A percentile compares a stretch with the other conserved stretches of the same genome.
phyloP scores from a whole-genome alignment of 1,140 invertebrate species.

The Pomphorhynchus laevis region DNA sequence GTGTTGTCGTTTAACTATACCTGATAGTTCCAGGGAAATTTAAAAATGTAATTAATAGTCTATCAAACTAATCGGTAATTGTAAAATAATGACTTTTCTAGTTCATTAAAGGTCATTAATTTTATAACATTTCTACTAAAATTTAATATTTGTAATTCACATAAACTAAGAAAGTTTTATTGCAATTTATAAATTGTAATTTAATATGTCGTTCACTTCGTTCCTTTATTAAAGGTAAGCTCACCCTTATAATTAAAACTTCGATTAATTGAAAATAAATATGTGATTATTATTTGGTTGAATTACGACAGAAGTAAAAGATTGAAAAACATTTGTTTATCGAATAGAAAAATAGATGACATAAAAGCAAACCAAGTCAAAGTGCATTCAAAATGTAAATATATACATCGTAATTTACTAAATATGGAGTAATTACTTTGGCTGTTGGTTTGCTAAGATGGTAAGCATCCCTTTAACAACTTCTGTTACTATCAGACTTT shows the following conservation, averaged over 20 bases:
- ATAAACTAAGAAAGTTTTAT: too few species aligned
- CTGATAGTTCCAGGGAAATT: too few species aligned
- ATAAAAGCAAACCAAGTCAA: slow-evolving; percentile 4
- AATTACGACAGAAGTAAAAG: background rate
- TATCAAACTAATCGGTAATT: too few species aligned
- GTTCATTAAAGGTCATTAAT: too few species aligned
- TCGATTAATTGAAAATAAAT: background rate
- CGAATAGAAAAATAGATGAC: slow-evolving; percentile 1
- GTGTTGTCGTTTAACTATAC: too few species aligned
- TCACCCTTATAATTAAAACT: background rate
- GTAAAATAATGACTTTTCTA: too few species aligned
- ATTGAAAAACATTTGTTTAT: slow-evolving; percentile 2
- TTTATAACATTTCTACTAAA: too few species aligned
- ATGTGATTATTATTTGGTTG: slow-evolving; percentile 1
- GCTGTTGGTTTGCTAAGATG: background rate
- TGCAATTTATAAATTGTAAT: too few species aligned
- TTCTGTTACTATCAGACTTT: background rate
- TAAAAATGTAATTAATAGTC: too few species aligned
- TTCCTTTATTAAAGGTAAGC: too few species aligned
- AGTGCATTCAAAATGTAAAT: background rate
- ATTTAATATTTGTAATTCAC: too few species aligned
- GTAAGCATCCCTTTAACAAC: background rate
- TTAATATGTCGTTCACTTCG: too few species aligned
- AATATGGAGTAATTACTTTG: slow-evolving; percentile 1
- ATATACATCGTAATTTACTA: background rate